Percentiles rank a stretch among this genome's conserved stretches.
Conservation (phyloP, 2,797 vertebrate genomes). For the Graptemys geographica region DNA sequence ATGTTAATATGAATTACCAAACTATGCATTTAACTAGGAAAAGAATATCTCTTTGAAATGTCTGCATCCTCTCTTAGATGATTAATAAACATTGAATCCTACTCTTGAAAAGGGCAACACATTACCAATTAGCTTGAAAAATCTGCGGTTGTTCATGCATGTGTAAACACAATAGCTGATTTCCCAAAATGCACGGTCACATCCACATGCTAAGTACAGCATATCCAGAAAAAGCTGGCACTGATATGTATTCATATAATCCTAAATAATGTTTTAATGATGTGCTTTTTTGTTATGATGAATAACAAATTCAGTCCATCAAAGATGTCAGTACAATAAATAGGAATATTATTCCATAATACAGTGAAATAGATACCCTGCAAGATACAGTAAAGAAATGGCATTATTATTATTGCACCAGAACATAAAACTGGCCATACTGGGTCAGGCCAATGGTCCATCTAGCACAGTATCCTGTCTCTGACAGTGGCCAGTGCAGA, state of each 20-base stretch:
- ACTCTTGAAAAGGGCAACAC: background rate
- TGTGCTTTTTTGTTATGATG: background rate
- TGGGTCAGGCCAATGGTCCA: too few species aligned
- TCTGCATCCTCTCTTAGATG: background rate
- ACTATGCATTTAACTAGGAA: background rate
- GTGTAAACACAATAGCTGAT: background rate
- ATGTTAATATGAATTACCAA: background rate
- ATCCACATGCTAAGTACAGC: background rate
- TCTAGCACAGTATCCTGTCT: too few species aligned
- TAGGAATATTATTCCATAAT: background rate
- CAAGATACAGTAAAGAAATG: background rate
- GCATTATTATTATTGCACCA: background rate
- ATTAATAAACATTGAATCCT: background rate
- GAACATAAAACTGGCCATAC: too few species aligned
- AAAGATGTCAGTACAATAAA: background rate
- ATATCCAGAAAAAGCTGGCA: background rate
- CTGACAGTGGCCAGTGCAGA: too few species aligned
- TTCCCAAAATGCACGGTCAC: background rate
- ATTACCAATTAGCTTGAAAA: slow-evolving; percentile 17
- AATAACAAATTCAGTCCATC: background rate
- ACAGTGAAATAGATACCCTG: background rate
- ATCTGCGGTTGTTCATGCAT: slow-evolving; percentile 2
- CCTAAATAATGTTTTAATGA: background rate
- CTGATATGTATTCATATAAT: background rate
- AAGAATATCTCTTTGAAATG: background rate